Conservation (phyloP, 2,113 vertebrate species). For the Chloroceryle aenea region DNA sequence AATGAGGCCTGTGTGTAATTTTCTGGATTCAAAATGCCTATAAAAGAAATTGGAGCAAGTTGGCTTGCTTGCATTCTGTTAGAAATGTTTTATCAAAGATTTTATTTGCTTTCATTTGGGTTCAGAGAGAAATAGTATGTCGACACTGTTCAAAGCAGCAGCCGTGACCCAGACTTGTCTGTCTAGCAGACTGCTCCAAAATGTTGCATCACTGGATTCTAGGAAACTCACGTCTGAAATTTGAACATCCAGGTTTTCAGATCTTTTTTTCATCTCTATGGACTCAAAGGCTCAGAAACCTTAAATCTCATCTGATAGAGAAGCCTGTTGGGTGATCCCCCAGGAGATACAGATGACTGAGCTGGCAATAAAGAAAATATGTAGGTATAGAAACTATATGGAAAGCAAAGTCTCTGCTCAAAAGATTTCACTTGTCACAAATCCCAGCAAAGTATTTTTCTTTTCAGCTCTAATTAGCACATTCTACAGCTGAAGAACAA, state of each 20-base stretch:
- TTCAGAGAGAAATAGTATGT: not conserved
- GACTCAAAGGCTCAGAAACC: not conserved
- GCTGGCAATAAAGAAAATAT: not conserved
- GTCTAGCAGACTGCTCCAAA: not conserved
- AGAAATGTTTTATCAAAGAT: not conserved
- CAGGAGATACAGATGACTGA: not conserved
- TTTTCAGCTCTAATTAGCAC: not conserved
- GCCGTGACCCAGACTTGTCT: not conserved
- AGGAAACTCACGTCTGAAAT: not conserved
- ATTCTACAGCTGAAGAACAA: not conserved
- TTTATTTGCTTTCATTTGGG: not conserved
- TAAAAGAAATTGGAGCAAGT: conserved; percentile 46
- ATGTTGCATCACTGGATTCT: not conserved
- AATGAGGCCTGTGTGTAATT: conserved; percentile 52
- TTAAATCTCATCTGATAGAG: not conserved
- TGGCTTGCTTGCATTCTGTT: not conserved
- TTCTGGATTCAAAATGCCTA: conserved; percentile 58
- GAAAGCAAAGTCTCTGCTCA: not conserved
- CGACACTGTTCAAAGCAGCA: not conserved
- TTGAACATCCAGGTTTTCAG: not conserved
- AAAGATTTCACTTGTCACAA: not conserved
- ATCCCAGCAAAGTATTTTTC: not conserved
- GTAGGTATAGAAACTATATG: not conserved
- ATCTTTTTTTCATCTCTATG: not conserved
- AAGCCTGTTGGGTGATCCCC: not conserved